Conservation (phyloP, 2,113 vertebrate genomes). For the Eulemur rufifrons region DNA sequence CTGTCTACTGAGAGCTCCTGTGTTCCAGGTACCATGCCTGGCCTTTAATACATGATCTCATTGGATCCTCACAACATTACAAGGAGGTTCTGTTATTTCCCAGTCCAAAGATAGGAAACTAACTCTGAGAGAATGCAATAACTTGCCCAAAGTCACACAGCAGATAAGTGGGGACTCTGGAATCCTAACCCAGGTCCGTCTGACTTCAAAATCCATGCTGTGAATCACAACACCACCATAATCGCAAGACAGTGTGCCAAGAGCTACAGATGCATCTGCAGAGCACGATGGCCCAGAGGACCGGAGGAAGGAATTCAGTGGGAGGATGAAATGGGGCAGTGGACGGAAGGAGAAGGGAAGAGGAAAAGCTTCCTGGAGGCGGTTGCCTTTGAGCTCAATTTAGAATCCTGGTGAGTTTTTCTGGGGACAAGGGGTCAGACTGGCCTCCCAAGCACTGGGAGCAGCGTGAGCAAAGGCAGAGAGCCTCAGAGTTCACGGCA, state of each 20-base stretch:
- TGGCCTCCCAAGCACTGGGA: not conserved
- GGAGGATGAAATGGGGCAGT: not conserved
- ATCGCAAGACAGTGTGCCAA: too few relatives aligned
- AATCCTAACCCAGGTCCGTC: not conserved
- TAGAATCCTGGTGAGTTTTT: not conserved
- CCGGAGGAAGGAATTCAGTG: not conserved
- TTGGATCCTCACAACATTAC: not conserved
- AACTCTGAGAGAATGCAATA: not conserved
- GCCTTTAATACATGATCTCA: not conserved
- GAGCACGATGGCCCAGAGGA: fast-evolving
- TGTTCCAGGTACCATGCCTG: not conserved
- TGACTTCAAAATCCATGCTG: not conserved
- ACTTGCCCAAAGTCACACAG: not conserved
- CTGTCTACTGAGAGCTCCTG: not conserved
- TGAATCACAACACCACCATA: not conserved
- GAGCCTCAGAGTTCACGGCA: not conserved
- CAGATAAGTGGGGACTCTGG: not conserved
- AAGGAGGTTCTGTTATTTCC: not conserved
- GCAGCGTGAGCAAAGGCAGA: not conserved
- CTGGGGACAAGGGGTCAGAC: not conserved
- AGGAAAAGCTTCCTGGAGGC: not conserved
- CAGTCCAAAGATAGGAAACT: not conserved
- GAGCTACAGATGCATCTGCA: fast-evolving
- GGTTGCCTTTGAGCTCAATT: not conserved
- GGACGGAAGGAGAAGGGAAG: too few relatives aligned